These are phyloP conservation scores for Sitobion miscanthi DNA, from an alignment of 1,140 invertebrate genomes.

Conservation along the genomic window DNA sequence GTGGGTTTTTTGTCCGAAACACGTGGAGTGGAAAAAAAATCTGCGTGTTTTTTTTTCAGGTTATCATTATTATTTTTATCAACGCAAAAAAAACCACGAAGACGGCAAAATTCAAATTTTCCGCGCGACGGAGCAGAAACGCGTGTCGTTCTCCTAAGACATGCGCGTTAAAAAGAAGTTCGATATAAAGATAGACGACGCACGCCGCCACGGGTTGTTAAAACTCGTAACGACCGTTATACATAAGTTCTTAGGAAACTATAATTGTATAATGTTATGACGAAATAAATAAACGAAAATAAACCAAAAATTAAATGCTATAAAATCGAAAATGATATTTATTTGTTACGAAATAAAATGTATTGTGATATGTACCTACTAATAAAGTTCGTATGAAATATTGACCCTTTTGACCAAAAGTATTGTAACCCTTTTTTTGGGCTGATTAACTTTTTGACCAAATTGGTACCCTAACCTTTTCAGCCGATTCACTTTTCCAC, in stretches of 20 bases:
- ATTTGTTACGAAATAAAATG: too few relatives aligned
- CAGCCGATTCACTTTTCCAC: too few relatives aligned
- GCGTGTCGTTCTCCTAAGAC: background rate
- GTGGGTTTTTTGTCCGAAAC: background rate
- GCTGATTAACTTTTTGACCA: too few relatives aligned
- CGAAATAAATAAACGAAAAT: too few relatives aligned
- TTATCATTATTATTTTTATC: conserved; percentile 3
- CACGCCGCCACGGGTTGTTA: background rate
- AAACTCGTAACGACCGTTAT: background rate
- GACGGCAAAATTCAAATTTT: conserved; percentile 22
- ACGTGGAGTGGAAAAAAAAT: background rate
- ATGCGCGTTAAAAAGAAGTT: background rate
- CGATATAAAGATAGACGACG: background rate
- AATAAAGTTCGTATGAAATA: too few relatives aligned
- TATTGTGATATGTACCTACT: too few relatives aligned
- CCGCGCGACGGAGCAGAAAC: background rate
- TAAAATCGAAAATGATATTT: too few relatives aligned
- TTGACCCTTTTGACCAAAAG: too few relatives aligned
- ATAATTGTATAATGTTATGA: too few relatives aligned
- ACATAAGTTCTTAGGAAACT: background rate
- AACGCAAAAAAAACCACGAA: background rate
- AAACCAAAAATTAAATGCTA: too few relatives aligned
- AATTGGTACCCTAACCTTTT: too few relatives aligned
- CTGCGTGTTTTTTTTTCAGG: background rate
- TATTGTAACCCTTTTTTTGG: too few relatives aligned